A percentile compares a stretch with the other conserved stretches of the same genome.
Evolutionary conservation across 2,797 vertebrate genomes (phyloP).

Genomic region (Vultur gryphus): DNA sequence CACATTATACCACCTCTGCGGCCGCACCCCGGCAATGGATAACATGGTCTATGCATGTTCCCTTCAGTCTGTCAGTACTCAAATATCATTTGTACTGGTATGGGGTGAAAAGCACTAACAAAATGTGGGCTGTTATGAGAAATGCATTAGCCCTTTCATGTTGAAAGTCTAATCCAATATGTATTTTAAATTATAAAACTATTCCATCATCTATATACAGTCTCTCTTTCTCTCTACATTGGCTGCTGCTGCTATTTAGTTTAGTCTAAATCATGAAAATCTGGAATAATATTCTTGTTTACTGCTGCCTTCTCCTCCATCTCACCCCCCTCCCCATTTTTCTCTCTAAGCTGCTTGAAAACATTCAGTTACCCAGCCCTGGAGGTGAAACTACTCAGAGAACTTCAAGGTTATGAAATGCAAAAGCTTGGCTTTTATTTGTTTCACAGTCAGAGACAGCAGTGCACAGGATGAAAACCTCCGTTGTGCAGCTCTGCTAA

Average conservation of each 20-base stretch:
- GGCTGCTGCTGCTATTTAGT: not conserved
- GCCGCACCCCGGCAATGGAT: not conserved
- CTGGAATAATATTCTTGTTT: conserved; percentile 44
- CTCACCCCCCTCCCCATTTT: not conserved
- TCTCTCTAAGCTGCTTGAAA: conserved; percentile 60
- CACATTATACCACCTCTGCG: not conserved
- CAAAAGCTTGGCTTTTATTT: conserved; percentile 71
- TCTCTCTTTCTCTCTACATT: not conserved
- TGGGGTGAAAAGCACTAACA: not conserved
- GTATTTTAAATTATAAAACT: conserved; percentile 20
- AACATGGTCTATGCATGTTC: not conserved
- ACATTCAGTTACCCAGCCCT: conserved; percentile 59
- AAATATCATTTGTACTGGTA: not conserved
- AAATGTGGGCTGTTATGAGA: not conserved
- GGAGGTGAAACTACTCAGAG: conserved; percentile 68
- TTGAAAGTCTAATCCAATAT: not conserved
- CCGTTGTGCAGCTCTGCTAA: conserved; percentile 18
- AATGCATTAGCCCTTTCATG: not conserved
- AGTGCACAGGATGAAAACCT: conserved; percentile 58
- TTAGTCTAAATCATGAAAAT: conserved; percentile 12
- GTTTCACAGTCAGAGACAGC: conserved; percentile 62
- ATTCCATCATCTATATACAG: not conserved
- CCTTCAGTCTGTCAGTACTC: not conserved
- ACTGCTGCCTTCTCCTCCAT: not conserved
- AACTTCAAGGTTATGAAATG: conserved; percentile 74